Evolutionary conservation across 2,113 vertebrate genomes (phyloP), one percentile per base, ranked within the genome.

Genomic region (Barbus barbus): DNA sequence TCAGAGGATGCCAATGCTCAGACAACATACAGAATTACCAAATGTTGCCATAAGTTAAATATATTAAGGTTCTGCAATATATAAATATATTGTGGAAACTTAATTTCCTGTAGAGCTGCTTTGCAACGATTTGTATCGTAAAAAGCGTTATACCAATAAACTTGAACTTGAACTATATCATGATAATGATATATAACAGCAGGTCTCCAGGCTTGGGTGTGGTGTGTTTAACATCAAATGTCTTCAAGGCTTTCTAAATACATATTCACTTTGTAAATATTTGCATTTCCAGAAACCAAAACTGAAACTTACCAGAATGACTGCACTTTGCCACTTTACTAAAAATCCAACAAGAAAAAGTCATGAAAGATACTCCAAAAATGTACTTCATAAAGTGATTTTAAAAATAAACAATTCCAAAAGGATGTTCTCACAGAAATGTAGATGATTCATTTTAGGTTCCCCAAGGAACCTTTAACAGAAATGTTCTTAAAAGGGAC

Each of bases 161-260:
- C n/a, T n/a, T n/a, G n/a, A n/a, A n/a, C n/a, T n/a, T n/a, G n/a
- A n/a, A n/a, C n/a, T n/a, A 56, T 56, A 58, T 44, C 58, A 44
- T 28, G 77, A 63, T 60, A 41, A 78, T 41, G 22, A 24, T 44
- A 28, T 60, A 44, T 63, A 60, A 63, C 56, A 61, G 28, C 56
- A 63, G 36, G 33, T 14, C 53, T 41, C 22, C 33, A 61, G 36
- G 22, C 22, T 41, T 60, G 53, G 36, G 77, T 28, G 77, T 61
- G 77, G 77, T 18, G 36, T 63, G 77, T 61, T 78, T 61, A 61
- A 78, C 33, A 28, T 78, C n/a, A 36, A 78, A 38, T 78, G 36
- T 61, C 22, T 78, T 14, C 36, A 44, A 78, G 31, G n/a, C 38
- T 46, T 16, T 44, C 38, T 73, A 46, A 44, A 73, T 26, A 46